Base-by-base conservation (phyloP, 2,888 invertebrate genomes). In the Ferdinandea cuprea region DNA sequence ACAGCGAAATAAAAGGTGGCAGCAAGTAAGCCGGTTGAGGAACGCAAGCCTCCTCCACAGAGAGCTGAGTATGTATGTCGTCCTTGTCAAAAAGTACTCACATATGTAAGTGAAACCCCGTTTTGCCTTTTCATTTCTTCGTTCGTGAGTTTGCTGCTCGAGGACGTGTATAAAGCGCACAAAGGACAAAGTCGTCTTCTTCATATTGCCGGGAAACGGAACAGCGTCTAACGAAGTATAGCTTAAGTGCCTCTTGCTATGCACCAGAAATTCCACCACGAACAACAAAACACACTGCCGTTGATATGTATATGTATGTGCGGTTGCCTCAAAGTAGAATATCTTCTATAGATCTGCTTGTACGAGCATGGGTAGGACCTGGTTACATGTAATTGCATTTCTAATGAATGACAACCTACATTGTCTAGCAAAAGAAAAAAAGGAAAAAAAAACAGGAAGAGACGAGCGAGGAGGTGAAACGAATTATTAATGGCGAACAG, bases 341-440 rank as follows among this genome's bases (percentile, higher is more conserved):
- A 46, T 66, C 40, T 66, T 30, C 46, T 15, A n/a, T n/a, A 21
- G 32, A 68, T 54, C 44, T 58, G 15, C 19, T 11, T n/a, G 15
- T 21, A 30, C 25, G 35, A 19, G 28, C 35, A 21, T 46, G 46
- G 15, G 42, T 40, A 68, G 52, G 40, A 65, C 76, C 69, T 76
- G 58, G 80, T 76, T 71, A 71, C 76, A 81, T 71, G 50, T 52
- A 76, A 80, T 73, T 74, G 80, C 68, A 40, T 58, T 80, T 61
- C 66, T 74, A 80, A 80, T 80, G 74, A 80, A 80, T 80, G 54
- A 74, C 79, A 79, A 68, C 30, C 25, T 52, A 66, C 59, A 48
- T 73, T 72, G 72, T 79, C 72, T 79, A 46, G 15, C 32, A 17
- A 3, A 21, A 30, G 13, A 32, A 61, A 46, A 21, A n/a, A n/a